Evolutionary conservation across 2,797 vertebrate species (phyloP), one percentile per base, ranked within the genome.

Genomic region (Myripristis jacobus): DNA sequence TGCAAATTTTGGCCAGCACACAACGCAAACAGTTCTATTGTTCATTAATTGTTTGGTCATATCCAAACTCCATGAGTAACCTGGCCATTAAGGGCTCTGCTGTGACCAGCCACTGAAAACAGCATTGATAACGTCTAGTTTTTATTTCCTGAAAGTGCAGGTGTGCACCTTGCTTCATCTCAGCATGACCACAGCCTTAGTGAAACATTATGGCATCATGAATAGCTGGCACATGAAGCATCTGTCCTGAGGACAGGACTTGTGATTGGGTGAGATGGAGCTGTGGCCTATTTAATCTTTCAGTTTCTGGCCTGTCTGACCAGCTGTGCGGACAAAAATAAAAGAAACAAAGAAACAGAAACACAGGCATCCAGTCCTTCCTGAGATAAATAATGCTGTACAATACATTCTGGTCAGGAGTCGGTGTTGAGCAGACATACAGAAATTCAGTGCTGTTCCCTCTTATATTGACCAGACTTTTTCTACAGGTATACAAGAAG

Each of bases 331-430:
- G 38, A 13, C 12, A 21, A 57, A 41, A 52, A 21, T 22, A 15
- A 25, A 22, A 22, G 4, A 22, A 43, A 16, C 4, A 41, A 61
- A 29, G 65, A n/a, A 44, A 46, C 2, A 44, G 34, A 6, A 19
- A 16, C 16, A 25, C 1, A 38, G 11, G 34, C 41, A 48, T 41
- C 36, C 16, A 55, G 12, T 16, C 27, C n/a, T 13, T 47, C 58
- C 56, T 55, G 43, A 47, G 70, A 64, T 29, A 31, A 21, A 55
- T 71, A 36, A 50, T 67, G 7, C 70, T 60, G 2, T 31, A 21
- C 15, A 50, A 5, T 10, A n/a, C 43, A 44, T 71, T 54, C 38
- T 52, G 59, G 41, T 61, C 27, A 53, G 15, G n/a, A 34, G 29
- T 41, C 8, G 31, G 58, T 41, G 3, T 41, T 36, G 29, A 51